These are phyloP conservation scores for Triplophysa tibetana DNA, from an alignment of 2,113 vertebrate genomes.

Conservation along the genomic window DNA sequence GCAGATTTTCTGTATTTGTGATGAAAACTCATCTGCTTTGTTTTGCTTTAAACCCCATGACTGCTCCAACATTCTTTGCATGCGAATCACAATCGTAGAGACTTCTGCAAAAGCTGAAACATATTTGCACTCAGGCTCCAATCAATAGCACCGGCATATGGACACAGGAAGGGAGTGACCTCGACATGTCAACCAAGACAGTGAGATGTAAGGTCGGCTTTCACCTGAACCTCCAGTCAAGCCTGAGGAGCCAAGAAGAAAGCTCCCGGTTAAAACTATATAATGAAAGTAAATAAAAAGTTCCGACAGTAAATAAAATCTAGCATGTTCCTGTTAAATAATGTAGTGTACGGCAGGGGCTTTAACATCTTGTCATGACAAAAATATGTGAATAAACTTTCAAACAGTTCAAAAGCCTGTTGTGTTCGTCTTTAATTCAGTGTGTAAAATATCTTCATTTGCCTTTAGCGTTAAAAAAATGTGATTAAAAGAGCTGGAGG, in stretches of 20 bases:
- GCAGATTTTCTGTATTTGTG: not conserved
- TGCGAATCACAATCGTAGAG: constrained; percentile 42
- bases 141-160: constrained; percentile 21
- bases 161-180: constrained; percentile 20
- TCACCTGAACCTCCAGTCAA: constrained; percentile 30
- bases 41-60: not conserved
- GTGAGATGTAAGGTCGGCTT: constrained; percentile 10
- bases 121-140: constrained; percentile 33
- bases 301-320: too few species aligned
- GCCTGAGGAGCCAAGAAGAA: not conserved
- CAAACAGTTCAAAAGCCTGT: constrained; percentile 25
- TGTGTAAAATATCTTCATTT: constrained; percentile 24
- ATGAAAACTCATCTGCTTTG: not conserved
- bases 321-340: constrained; percentile 1
- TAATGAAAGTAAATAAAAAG: not conserved
- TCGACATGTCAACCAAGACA: constrained; percentile 24
- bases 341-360: not conserved
- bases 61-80: not conserved
- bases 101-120: constrained; percentile 11
- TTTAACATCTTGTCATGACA: constrained; percentile 8
- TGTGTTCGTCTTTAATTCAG: constrained; percentile 39
- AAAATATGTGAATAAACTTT: not conserved
- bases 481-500: constrained; percentile 47
- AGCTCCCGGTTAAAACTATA: not conserved
- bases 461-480: constrained; percentile 37